Evolutionary conservation across 2,888 invertebrate genomes (phyloP), one percentile per base, ranked within the genome.

Genomic region (Acanthosepion lycidas): DNA sequence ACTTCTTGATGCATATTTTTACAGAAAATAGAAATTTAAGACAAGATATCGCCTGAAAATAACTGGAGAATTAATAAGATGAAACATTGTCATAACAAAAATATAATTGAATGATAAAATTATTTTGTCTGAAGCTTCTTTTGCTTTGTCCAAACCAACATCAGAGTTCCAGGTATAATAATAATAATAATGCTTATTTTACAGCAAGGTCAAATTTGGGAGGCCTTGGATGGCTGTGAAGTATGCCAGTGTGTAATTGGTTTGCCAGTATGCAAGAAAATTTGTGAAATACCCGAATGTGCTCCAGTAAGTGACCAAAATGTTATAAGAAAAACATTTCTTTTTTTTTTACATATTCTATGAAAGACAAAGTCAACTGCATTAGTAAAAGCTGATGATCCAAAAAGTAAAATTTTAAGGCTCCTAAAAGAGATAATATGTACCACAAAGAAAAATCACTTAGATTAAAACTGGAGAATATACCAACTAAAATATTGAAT

Each of bases 231-330:
- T 26, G 95, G 95, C 33, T 95, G 95, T 94, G 94, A 95, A 33
- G 64, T 94, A 6, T 95, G 95, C 91, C 95, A 95, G 78, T 95
- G 95, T 95, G 94, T 95, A 6, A 95, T 94, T 28, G 95, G 95
- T 42, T 64, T 93, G 18, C 94, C 94, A 26, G 94, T 92, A 51
- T 95, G 95, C 91, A 93, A 95, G 91, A 95, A 94, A 49, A 94
- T 95, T 23, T 95, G 95, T 94, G 95, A 95, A 49, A 95, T 95
- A 95, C 95, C 95, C 8, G 94, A 91, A 53, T 95, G 95, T 94
- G 94, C 33, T n/a, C 95, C 95, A 91, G 95, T 95, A 94, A 78
- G 95, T 94, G 15, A 42, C 33, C 42, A 20, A 78, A 78, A n/a
- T 8, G n/a, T n/a, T n/a, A n/a, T 78, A 28, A 28, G 5, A 48